Percentiles rank a stretch among this genome's conserved stretches.
Conservation (phyloP, 2,888 invertebrate species). For the Colostygia pectinataria region DNA sequence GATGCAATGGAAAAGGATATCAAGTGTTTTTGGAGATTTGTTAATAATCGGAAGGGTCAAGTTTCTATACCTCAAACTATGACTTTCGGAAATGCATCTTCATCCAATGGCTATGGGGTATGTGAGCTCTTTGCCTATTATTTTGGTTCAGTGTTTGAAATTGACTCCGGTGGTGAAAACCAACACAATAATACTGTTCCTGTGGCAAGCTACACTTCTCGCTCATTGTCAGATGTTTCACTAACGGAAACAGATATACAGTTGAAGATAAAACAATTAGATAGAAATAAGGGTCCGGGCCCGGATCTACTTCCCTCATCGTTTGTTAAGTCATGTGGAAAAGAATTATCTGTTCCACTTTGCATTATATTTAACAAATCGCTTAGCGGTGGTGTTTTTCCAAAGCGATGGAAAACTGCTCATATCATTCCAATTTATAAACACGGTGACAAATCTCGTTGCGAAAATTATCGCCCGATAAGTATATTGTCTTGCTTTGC, state of each 20-base stretch:
- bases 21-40: not conserved
- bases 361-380: not conserved
- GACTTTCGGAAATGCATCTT: not conserved
- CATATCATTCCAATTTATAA: not conserved
- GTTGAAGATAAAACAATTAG: too few relatives aligned
- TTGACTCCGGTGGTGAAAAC: too few relatives aligned
- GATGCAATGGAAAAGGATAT: not conserved
- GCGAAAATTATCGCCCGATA: conserved; percentile 4
- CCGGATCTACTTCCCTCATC: too few relatives aligned
- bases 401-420: too few relatives aligned
- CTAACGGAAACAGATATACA: not conserved
- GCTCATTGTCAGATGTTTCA: not conserved
- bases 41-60: conserved; percentile 2
- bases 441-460: not conserved
- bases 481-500: not conserved
- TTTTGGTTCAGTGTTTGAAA: conserved; percentile 4
- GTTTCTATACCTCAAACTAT: not conserved
- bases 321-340: too few relatives aligned
- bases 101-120: not conserved
- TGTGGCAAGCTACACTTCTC: too few relatives aligned
- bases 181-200: not conserved
- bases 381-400: too few relatives aligned
- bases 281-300: not conserved
- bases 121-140: not conserved
- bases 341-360: too few relatives aligned